Evolutionary conservation across 2,113 vertebrate species (phyloP).

Genomic region (Micronycteris hirsuta): DNA sequence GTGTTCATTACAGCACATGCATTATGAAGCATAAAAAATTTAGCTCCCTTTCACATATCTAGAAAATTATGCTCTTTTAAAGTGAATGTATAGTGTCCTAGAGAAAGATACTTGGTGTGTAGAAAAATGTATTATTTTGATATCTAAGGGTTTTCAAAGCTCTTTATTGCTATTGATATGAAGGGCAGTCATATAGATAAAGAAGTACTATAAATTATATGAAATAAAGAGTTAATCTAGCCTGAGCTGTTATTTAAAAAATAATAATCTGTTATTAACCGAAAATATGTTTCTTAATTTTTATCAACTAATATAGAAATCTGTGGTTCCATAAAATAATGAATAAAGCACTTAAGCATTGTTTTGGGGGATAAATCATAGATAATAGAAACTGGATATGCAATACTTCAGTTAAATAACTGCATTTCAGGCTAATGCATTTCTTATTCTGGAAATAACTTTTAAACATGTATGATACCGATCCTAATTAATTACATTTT

Average conservation of each 20-base stretch:
- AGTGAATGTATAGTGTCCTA: not conserved
- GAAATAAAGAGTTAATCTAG: not conserved
- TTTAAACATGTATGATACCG: not conserved
- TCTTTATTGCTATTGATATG: constrained; percentile 64
- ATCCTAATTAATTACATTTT: not conserved
- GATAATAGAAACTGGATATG: constrained; percentile 68
- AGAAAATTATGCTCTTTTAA: not conserved
- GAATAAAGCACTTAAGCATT: constrained; percentile 47
- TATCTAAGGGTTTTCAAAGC: not conserved
- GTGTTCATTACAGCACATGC: not conserved
- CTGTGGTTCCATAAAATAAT: constrained; percentile 36
- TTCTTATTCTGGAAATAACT: not conserved
- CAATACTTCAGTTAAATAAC: constrained; percentile 64
- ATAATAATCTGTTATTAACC: constrained; percentile 54
- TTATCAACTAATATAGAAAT: constrained; percentile 74
- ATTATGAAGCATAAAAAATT: not conserved
- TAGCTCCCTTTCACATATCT: not conserved
- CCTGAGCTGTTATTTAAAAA: constrained; percentile 46
- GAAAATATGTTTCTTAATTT: constrained; percentile 59
- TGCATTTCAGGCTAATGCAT: constrained; percentile 35
- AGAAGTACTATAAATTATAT: not conserved
- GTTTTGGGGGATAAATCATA: constrained; percentile 59
- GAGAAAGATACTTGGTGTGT: constrained; percentile 38
- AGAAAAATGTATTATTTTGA: constrained; percentile 57
- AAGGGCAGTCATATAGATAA: not conserved